Evolutionary conservation across 2,797 vertebrate species (phyloP).

Genomic region (Avahi laniger): DNA sequence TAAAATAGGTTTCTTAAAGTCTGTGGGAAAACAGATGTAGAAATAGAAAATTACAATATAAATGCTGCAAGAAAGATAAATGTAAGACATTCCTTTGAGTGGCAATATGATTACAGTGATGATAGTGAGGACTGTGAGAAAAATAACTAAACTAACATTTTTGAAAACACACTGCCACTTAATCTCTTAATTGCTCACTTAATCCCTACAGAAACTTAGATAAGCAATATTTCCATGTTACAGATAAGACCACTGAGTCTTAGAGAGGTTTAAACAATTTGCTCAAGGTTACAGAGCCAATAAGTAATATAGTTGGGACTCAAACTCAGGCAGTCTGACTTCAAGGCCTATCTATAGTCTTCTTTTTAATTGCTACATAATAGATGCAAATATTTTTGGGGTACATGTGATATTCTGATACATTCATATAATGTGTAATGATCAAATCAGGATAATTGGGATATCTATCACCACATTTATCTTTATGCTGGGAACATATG

Average conservation of each 20-base stretch:
- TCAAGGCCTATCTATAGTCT: neutral
- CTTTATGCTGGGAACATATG: too few species aligned
- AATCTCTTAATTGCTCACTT: neutral
- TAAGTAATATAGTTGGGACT: neutral
- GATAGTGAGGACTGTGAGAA: neutral
- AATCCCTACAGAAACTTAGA: neutral
- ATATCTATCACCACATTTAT: too few species aligned
- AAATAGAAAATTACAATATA: conserved; percentile 37
- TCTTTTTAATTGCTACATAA: neutral
- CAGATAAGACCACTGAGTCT: neutral
- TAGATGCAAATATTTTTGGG: too few species aligned
- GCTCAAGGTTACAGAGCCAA: neutral
- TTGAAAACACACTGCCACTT: neutral
- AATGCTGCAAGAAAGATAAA: neutral
- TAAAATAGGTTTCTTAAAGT: neutral
- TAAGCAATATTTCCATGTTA: neutral
- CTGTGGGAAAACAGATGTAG: neutral
- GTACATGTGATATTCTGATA: too few species aligned
- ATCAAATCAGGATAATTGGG: too few species aligned
- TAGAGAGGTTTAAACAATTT: neutral
- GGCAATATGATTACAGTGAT: neutral
- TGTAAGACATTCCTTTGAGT: neutral
- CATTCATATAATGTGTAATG: too few species aligned
- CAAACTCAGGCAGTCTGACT: neutral
- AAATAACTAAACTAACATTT: neutral